Percentiles rank a stretch among this genome's conserved stretches.
These are phyloP conservation scores for Stratiomys singularior DNA, from an alignment of 2,888 invertebrate species.

Conservation along the genomic window DNA sequence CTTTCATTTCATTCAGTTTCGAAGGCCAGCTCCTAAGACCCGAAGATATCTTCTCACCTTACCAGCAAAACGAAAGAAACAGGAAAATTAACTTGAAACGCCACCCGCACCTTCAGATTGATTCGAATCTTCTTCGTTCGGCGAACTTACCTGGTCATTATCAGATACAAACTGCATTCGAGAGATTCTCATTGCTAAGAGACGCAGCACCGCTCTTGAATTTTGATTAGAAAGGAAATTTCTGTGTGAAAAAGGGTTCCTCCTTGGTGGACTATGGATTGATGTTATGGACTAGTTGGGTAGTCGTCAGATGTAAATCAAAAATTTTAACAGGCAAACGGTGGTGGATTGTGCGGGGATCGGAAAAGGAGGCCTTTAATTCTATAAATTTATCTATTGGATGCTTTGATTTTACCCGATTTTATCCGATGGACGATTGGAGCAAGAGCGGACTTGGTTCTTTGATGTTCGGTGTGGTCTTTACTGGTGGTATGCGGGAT, in stretches of 20 bases:
- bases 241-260: neutral
- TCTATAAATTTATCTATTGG: neutral
- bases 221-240: neutral
- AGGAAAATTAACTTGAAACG: slow-evolving; percentile 2
- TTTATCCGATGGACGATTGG: neutral
- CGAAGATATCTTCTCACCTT: neutral
- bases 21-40: neutral
- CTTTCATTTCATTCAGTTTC: neutral
- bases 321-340: slow-evolving; percentile 2
- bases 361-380: neutral
- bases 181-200: neutral
- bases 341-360: neutral
- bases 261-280: neutral
- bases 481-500: neutral
- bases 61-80: neutral
- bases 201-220: neutral
- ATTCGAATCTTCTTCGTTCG: neutral
- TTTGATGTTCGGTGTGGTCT: slow-evolving; percentile 7
- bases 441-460: neutral
- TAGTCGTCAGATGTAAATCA: slow-evolving; percentile 20
- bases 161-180: slow-evolving; percentile 4
- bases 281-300: neutral
- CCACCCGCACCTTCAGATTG: neutral
- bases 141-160: neutral
- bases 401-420: neutral